Evolutionary conservation across 2,113 vertebrate species (phyloP), one percentile per base, ranked within the genome.

Genomic region (Oryzias woworae): DNA sequence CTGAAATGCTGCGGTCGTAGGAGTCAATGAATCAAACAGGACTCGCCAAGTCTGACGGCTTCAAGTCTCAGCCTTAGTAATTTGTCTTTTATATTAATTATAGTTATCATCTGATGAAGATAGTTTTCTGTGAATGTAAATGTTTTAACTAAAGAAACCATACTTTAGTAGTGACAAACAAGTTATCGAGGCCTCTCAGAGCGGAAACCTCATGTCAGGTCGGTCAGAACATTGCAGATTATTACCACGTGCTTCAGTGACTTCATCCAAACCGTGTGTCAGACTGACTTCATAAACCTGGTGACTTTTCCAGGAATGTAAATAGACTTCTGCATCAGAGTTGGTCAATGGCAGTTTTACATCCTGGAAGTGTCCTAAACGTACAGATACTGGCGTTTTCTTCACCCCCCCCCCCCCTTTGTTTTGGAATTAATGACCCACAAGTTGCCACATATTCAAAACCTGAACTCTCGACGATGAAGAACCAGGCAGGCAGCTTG

Each of bases 1-100:
- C 89, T 90, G 85, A 80, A 85, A 82, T 82, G 70, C 83, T 46
- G 72, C 43, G 83, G 81, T 78, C 83, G 82, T 79, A 81, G 78
- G 76, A 88, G 89, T 73, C 55, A 61, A 65, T 36, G 36, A 36
- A 36, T 36, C 36, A 36, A 36, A 36, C 36, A 10, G 8, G 36
- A 36, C 36, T 36, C 36, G 36, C 36, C 36, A 36, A 36, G 36
- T 36, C 36, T 36, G 36, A 12, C 36, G 36, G 36, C 36, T 36
- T 36, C 36, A 36, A 36, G 36, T 8, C 36, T 36, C 36, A 36
- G 12, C 36, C 10, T 12, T 36, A 36, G 36, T 36, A 8, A 36
- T 36, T 36, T 36, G 36, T 36, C 36, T 36, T 36, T 36, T 10
- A 36, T 36, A 36, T 36, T 36, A 36, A 36, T 36, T 36, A 36